Percentiles rank a stretch among this genome's conserved stretches.
Conservation (phyloP, 2,888 invertebrate species). For the Clistopyga incitator region DNA sequence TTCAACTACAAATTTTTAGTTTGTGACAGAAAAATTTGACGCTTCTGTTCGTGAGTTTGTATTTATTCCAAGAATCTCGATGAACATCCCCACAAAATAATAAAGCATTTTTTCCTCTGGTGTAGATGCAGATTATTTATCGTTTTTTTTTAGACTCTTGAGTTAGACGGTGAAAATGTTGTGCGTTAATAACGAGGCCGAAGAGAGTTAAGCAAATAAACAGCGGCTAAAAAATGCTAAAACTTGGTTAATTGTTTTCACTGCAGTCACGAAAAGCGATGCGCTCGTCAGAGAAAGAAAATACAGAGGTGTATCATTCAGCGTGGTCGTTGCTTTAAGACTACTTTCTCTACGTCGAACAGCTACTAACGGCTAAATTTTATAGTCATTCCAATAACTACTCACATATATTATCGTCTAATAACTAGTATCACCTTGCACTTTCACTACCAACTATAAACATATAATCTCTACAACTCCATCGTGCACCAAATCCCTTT, state of each 20-base stretch:
- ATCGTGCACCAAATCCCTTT: slow-evolving; percentile 53
- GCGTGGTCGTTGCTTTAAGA: slow-evolving; percentile 20
- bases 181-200: neutral
- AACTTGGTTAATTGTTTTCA: neutral
- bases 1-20: no score
- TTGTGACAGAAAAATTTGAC: no score
- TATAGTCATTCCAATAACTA: slow-evolving; percentile 45
- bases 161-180: neutral
- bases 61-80: no score
- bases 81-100: no score
- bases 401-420: slow-evolving; percentile 50
- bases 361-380: neutral
- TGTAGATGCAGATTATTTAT: slow-evolving; percentile 10
- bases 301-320: slow-evolving; percentile 21
- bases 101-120: neutral
- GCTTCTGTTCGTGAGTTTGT: no score
- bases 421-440: slow-evolving; percentile 35
- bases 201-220: slow-evolving; percentile 26
- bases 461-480: slow-evolving; percentile 32
- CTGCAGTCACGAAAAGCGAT: slow-evolving; percentile 48
- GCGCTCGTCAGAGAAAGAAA: slow-evolving; percentile 17
- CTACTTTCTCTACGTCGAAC: slow-evolving; percentile 5
- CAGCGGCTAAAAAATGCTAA: slow-evolving; percentile 18
- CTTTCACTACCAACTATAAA: slow-evolving; percentile 43
- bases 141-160: neutral